Conservation (phyloP, 2,888 invertebrate genomes). For the Morpho helenor region DNA sequence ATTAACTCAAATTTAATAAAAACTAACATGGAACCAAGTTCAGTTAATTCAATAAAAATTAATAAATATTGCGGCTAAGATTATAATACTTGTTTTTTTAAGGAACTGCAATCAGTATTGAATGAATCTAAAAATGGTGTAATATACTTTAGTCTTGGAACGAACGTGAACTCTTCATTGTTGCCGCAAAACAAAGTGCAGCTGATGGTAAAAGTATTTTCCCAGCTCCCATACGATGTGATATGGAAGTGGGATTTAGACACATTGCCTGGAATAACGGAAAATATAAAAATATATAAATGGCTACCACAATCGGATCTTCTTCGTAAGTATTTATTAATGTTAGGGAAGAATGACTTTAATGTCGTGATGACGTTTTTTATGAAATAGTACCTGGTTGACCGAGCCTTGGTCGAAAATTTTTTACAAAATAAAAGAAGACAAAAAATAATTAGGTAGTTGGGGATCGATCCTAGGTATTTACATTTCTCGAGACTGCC, state of each 20-base stretch:
- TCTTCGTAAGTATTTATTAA: conserved; percentile 32
- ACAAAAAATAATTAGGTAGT: too few species aligned
- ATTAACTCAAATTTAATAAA: neutral
- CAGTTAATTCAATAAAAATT: too few species aligned
- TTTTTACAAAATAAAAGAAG: too few species aligned
- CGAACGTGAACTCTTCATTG: conserved; percentile 46
- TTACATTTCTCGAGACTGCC: too few species aligned
- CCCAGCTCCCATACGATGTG: conserved; percentile 57
- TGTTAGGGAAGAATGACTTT: too few species aligned
- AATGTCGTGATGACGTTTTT: too few species aligned
- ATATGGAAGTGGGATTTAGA: conserved; percentile 66
- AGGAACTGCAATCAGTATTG: conserved; percentile 47
- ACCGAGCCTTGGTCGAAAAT: too few species aligned
- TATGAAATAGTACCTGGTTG: too few species aligned
- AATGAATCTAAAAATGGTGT: conserved; percentile 54
- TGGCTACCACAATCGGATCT: conserved; percentile 55
- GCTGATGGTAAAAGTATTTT: conserved; percentile 46
- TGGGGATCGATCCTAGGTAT: too few species aligned
- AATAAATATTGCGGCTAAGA: too few species aligned
- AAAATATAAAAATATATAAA: conserved; percentile 56
- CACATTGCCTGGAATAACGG: conserved; percentile 41
- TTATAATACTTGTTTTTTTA: neutral
- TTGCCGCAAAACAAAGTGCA: conserved; percentile 45
- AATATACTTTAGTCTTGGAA: conserved; percentile 64
- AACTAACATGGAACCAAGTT: too few species aligned